A percentile compares a stretch with the other conserved stretches of the same genome.
phyloP scores from a whole-genome alignment of 2,113 vertebrate species.

The Vidua macroura region DNA sequence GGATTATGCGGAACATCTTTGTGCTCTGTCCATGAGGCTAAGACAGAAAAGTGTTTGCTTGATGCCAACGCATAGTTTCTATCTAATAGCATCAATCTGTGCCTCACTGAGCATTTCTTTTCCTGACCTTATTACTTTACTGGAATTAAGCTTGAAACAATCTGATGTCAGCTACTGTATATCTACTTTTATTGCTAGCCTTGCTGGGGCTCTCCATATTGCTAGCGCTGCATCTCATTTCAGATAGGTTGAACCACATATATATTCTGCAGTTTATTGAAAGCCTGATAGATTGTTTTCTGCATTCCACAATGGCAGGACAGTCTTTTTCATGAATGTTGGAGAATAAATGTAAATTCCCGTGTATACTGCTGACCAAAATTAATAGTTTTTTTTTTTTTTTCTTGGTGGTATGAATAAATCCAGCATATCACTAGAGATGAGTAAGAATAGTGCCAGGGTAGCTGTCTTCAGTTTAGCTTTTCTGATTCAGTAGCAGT shows the following conservation, averaged over 20 bases:
- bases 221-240: slow-evolving; percentile 79
- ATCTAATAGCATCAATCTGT: slow-evolving; percentile 76
- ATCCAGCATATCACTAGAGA: slow-evolving; percentile 67
- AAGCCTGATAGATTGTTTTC: slow-evolving; percentile 78
- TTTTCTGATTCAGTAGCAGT: slow-evolving; percentile 65
- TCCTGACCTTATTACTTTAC: slow-evolving; percentile 82
- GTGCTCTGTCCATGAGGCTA: slow-evolving; percentile 54
- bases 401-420: slow-evolving; percentile 61
- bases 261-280: slow-evolving; percentile 80
- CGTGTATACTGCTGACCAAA: slow-evolving; percentile 60
- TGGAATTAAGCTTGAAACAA: slow-evolving; percentile 85
- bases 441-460: slow-evolving; percentile 43
- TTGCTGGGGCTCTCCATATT: slow-evolving; percentile 75
- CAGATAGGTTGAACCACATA: slow-evolving; percentile 76
- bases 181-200: slow-evolving; percentile 81
- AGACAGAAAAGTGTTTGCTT: slow-evolving; percentile 59
- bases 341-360: slow-evolving; percentile 75
- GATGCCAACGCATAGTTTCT: slow-evolving; percentile 53
- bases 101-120: slow-evolving; percentile 74
- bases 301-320: slow-evolving; percentile 52
- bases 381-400: slow-evolving; percentile 68
- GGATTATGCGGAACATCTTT: slow-evolving; percentile 54
- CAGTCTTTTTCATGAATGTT: slow-evolving; percentile 64
- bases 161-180: slow-evolving; percentile 81
- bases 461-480: slow-evolving; percentile 37